Base-by-base conservation (phyloP, 2,797 vertebrate species). In the Sphaeramia orbicularis region DNA sequence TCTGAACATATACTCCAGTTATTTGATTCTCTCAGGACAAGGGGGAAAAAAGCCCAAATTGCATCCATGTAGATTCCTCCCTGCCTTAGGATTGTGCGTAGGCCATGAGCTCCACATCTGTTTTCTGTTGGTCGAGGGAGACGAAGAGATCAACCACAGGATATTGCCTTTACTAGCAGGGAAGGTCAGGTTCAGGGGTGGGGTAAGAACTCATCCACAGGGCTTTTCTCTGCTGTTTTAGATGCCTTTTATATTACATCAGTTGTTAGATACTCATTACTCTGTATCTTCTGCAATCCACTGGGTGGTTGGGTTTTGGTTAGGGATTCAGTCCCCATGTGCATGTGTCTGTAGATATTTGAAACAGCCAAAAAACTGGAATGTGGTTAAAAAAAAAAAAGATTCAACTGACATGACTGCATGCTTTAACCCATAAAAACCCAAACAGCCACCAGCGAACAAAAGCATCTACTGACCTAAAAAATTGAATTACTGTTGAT, bases 91-190 rank as follows among this genome's bases (percentile, higher is more conserved):
- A 61, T 72, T 58, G 40, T 74, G 73, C 66, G 74, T 56, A 78
- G 80, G 64, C 79, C 86, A 24, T 71, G 69, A 91, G 85, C 85
- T 82, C 71, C 85, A 94, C 94, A 95, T 94, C 92, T 95, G 94
- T 88, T 94, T 91, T 81, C 62, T 83, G 92, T 94, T 89, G 86
- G 75, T 84, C 14, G 74, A 78, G 73, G 80, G 79, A 91, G 85
- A 91, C 73, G 73, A 81, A 88, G 90, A 93, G 92, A 92, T 94
- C 91, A 92, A 87, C 78, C 88, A 91, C 93, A 93, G 94, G 93
- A 94, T 93, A 94, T 94, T 94, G 88, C 91, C 84, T 92, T 88
- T 87, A 90, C 86, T 80, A 83, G 80, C 82, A 88, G 78, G 72
- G 89, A 78, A 85, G 81, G 81, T 89, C 88, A 81, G 87, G 86